phyloP scores from a whole-genome alignment of 1,140 invertebrate species.

The roundworm (Caenorhabditis elegans) region WBcel235 BX284602.5:5147001-5147500 shows the following conservation, averaged over 20 bases:
- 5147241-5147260: background rate
- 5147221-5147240: background rate
- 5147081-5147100: background rate
- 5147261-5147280: background rate
- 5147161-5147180: background rate
- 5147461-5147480: background rate
- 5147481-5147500: background rate
- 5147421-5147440: background rate
- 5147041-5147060: background rate
- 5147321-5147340: background rate
- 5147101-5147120: constrained; percentile 12
- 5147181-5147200: background rate
- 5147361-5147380: background rate
- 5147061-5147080: constrained; percentile 2
- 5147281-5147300: background rate
- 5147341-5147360: background rate
- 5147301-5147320: background rate
- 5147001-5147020: background rate
- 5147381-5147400: background rate
- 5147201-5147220: background rate
- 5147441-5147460: background rate
- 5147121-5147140: background rate
- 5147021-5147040: background rate
- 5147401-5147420: background rate
- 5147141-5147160: background rate